These are phyloP conservation scores for Cisticola juncidis DNA, from an alignment of 2,113 vertebrate species.

Conservation along the genomic window DNA sequence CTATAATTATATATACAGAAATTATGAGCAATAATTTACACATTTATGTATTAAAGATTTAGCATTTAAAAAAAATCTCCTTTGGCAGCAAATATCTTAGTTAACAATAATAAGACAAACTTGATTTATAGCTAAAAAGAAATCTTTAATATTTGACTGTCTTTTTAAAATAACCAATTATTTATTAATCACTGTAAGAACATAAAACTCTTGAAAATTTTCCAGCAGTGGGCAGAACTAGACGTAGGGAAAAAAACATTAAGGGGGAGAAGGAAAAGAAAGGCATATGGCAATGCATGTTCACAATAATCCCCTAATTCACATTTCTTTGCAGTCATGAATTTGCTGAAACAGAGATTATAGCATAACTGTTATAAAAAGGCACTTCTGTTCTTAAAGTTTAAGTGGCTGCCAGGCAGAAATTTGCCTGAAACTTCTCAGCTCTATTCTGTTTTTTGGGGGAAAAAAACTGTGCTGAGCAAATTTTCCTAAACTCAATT, in stretches of 20 bases:
- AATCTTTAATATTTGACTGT: neutral
- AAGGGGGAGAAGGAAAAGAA: too few species aligned
- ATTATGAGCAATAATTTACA: neutral
- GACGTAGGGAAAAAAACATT: neutral
- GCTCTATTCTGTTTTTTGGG: accelerated
- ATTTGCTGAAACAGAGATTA: neutral
- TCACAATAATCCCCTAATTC: neutral
- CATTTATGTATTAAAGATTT: neutral
- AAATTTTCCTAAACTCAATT: neutral
- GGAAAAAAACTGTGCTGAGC: neutral
- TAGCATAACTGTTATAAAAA: neutral
- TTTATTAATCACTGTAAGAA: neutral
- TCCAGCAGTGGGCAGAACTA: neutral
- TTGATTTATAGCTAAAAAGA: neutral
- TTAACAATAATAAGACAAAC: neutral
- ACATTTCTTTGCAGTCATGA: neutral
- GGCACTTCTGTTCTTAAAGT: neutral
- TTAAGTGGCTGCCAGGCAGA: neutral
- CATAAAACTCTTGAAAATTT: neutral
- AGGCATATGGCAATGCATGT: neutral
- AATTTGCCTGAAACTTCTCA: neutral
- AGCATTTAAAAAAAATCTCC: neutral
- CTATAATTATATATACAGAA: neutral
- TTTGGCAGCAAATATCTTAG: neutral
- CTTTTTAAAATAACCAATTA: neutral